Percentiles rank a stretch among this genome's conserved stretches.
Conservation (phyloP, 2,888 invertebrate genomes). For the Aspidapion aeneum region DNA sequence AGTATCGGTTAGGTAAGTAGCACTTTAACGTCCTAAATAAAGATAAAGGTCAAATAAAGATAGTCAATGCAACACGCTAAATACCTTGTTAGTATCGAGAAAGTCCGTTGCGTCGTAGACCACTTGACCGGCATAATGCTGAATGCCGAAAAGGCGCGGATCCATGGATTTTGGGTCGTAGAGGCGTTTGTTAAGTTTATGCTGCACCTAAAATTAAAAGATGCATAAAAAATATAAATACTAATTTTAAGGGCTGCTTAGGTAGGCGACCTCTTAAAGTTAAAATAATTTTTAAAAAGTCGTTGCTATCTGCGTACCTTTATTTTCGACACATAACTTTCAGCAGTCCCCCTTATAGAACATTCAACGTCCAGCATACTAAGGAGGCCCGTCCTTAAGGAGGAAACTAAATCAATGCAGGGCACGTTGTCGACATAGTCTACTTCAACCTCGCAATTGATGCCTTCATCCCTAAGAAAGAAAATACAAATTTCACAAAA, state of each 20-base stretch:
- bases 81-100: too few relatives aligned
- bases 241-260: background rate
- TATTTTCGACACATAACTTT: constrained; percentile 77
- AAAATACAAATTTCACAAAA: too few relatives aligned
- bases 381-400: constrained; percentile 84
- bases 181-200: constrained; percentile 77
- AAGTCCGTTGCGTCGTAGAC: constrained; percentile 88
- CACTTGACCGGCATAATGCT: constrained; percentile 85
- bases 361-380: constrained; percentile 92
- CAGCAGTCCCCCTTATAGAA: constrained; percentile 76
- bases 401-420: constrained; percentile 92
- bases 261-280: background rate
- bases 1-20: too few relatives aligned
- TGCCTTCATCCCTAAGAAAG: constrained; percentile 23
- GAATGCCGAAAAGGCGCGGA: constrained; percentile 81
- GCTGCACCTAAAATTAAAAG: constrained; percentile 51
- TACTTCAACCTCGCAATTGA: constrained; percentile 61
- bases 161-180: constrained; percentile 77
- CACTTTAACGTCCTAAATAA: too few relatives aligned
- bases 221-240: background rate
- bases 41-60: too few relatives aligned
- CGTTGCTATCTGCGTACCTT: constrained; percentile 50
- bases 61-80: too few relatives aligned
- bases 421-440: constrained; percentile 95
- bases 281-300: background rate